Percentiles rank a stretch among this genome's conserved stretches.
phyloP scores from a whole-genome alignment of 1,140 invertebrate species.

The Notospermus geniculatus region DNA sequence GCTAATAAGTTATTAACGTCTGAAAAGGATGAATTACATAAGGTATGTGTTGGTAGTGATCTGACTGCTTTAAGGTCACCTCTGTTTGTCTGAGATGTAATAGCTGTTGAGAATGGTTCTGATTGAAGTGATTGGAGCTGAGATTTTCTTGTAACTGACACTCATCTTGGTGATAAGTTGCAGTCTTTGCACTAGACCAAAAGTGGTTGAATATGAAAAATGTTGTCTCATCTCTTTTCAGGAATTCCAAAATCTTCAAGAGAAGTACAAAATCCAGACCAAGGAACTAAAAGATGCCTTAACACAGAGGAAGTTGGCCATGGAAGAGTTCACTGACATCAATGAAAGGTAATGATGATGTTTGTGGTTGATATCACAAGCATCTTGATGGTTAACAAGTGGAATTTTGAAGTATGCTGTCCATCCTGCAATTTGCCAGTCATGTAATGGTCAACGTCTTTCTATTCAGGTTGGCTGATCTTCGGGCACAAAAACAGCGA shows the following conservation, averaged over 20 bases:
- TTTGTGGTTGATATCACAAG: constrained; percentile 19
- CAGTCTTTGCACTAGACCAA: no score
- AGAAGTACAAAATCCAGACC: constrained; percentile 66
- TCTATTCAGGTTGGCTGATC: constrained; percentile 68
- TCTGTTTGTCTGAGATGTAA: no score
- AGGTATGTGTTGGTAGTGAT: constrained; percentile 50
- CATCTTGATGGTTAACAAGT: neutral
- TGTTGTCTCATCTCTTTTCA: constrained; percentile 35
- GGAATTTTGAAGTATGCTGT: neutral
- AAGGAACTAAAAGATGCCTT: constrained; percentile 93
- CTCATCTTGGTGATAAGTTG: no score
- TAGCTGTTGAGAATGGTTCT: no score
- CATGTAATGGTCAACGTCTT: no score
- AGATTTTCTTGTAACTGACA: no score
- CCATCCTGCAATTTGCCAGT: no score
- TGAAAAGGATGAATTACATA: constrained; percentile 67
- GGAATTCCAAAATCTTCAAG: constrained; percentile 75
- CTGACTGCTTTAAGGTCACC: no score
- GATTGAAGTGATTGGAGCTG: no score
- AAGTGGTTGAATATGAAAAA: neutral
- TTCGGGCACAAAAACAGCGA: constrained; percentile 89
- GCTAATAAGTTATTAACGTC: constrained; percentile 48
- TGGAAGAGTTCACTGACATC: constrained; percentile 93
- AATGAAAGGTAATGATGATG: constrained; percentile 70
- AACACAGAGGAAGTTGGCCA: constrained; percentile 87